Conservation (phyloP, 2,113 vertebrate genomes). For the Corythornis madagascariensis region DNA sequence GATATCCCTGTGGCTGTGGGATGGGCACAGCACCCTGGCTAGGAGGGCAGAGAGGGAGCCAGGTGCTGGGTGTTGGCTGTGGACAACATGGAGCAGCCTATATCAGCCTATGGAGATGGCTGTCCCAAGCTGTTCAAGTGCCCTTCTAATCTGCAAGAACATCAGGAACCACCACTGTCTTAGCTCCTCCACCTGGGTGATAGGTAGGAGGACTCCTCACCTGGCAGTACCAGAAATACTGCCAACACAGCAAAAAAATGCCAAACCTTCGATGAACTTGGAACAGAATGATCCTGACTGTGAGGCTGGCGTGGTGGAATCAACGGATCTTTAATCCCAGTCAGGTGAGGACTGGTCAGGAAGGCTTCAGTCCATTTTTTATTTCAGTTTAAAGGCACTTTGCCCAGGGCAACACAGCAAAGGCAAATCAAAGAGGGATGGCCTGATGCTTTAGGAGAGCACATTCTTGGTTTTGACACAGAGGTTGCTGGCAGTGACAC, state of each 20-base stretch:
- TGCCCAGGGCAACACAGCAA: background rate
- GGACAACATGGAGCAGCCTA: background rate
- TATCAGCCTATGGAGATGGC: fast-evolving
- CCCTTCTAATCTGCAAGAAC: background rate
- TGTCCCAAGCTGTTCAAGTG: background rate
- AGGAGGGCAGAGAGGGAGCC: background rate
- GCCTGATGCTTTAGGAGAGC: background rate
- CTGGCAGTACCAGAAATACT: background rate
- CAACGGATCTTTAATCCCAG: slow-evolving; percentile 9
- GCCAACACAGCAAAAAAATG: background rate
- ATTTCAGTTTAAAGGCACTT: background rate
- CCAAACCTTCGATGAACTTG: background rate
- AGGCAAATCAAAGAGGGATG: background rate
- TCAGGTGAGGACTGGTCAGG: fast-evolving
- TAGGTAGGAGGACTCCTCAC: background rate
- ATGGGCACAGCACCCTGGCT: background rate
- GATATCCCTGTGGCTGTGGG: background rate
- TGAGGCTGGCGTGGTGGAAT: background rate
- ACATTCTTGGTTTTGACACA: background rate
- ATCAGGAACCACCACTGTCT: background rate
- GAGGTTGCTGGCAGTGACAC: background rate
- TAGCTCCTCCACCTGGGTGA: background rate
- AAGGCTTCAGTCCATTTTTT: background rate
- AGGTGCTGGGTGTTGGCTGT: fast-evolving
- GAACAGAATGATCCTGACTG: background rate